Base-by-base conservation (phyloP, 35 echinoderm and acorn worm species). In the Diadema setosum region DNA sequence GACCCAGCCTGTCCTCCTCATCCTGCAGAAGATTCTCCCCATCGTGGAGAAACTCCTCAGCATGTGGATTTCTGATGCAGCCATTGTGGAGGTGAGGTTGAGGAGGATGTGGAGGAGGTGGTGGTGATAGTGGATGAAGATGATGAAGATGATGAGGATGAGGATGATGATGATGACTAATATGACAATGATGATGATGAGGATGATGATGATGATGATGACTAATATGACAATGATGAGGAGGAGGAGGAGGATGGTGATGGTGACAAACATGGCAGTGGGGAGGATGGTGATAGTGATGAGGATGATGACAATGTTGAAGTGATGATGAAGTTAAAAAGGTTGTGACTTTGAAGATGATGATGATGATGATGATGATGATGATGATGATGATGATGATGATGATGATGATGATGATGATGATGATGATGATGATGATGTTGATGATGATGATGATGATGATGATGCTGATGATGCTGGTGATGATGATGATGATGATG, bases 1-100 rank as follows among this genome's bases (percentile, higher is more conserved):
- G 20, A 93, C 96, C n/a, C 96, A 99, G 76, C 96, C 96, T 35
- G 93, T 99, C 0, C 75, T 92, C 6, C 55, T 99, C 15, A 89
- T 99, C 58, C 87, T 99, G 39, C 92, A 91, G 56, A 86, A 91
- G 40, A 87, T 91, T 0, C 78, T 99, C 16, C 96, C 96, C 2
- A 90, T 99, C 21, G 52, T 99, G 31, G 88, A 99, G 89, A 94
- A 99, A 37, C 34, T 99, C 2, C 67, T 98, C 5, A 88, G 44
- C 86, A 81, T 94, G 17, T 98, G 96, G 96, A 85, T 98, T 15
- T 91, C 84, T 36, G 95, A 98, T 57, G 78, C 82, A 24, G 82
- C 61, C 1, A 86, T 97, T 56, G 94, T 97, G 4, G 90, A 97
- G 86, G 94, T 97, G 75, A 87, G 36, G n/a, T 9, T 7, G 23